Conservation (phyloP, 2,113 vertebrate genomes). For the Pithys albifrons region DNA sequence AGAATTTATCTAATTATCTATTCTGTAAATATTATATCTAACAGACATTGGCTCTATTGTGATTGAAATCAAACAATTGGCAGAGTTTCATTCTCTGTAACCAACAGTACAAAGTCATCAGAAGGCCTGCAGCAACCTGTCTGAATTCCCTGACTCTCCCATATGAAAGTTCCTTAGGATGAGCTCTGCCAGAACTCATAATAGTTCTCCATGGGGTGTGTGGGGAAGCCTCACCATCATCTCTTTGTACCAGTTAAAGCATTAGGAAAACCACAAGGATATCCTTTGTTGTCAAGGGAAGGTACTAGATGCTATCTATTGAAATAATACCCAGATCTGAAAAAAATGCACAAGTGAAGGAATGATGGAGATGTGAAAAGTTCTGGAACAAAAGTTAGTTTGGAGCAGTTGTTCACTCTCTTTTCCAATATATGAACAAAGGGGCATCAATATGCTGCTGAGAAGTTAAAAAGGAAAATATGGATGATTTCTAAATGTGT, state of each 20-base stretch:
- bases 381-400: not conserved
- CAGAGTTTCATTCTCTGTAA: not conserved
- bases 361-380: not conserved
- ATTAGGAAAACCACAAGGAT: not conserved
- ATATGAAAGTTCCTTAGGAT: not conserved
- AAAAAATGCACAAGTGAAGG: not conserved
- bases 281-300: not conserved
- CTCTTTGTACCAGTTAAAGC: not conserved
- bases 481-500: not conserved
- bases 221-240: not conserved
- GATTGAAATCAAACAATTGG: not conserved
- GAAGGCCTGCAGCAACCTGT: not conserved
- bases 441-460: fast-evolving
- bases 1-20: not conserved
- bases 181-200: not conserved
- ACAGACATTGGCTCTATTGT: not conserved
- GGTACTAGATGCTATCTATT: not conserved
- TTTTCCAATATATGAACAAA: not conserved
- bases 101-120: not conserved
- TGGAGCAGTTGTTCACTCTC: not conserved
- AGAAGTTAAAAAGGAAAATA: not conserved
- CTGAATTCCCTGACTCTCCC: not conserved
- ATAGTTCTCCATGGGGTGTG: not conserved
- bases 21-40: not conserved
- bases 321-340: not conserved